Percentiles rank a stretch among this genome's conserved stretches.
Evolutionary conservation across 2,113 vertebrate genomes (phyloP).

Genomic region (Albula goreensis): DNA sequence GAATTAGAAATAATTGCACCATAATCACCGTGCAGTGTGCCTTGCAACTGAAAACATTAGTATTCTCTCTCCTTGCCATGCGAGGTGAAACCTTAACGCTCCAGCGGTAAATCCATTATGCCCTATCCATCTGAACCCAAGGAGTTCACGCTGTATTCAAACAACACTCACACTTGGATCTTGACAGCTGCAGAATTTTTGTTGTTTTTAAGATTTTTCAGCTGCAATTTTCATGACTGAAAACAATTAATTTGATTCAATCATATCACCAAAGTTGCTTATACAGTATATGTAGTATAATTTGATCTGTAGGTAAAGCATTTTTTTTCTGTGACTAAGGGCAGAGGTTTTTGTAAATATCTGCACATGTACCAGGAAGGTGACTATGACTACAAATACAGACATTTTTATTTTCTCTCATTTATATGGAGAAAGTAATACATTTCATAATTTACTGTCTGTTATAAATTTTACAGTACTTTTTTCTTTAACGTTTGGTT

Average conservation of each 20-base stretch:
- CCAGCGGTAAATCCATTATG: background rate
- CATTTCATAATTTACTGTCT: too few species aligned
- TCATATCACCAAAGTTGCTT: background rate
- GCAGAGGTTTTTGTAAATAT: too few species aligned
- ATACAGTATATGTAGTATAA: background rate
- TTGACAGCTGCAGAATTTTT: background rate
- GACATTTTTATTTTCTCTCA: too few species aligned
- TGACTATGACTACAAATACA: too few species aligned
- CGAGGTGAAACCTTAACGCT: slow-evolving; percentile 8
- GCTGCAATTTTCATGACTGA: background rate
- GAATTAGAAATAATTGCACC: slow-evolving; percentile 12
- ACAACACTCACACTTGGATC: background rate
- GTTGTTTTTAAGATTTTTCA: background rate
- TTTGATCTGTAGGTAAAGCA: background rate
- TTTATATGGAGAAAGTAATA: too few species aligned
- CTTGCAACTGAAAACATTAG: slow-evolving; percentile 12
- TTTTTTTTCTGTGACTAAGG: too few species aligned
- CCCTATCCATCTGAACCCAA: background rate
- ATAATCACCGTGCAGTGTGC: slow-evolving; percentile 2
- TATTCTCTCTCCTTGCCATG: background rate
- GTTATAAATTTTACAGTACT: too few species aligned
- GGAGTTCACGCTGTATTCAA: background rate
- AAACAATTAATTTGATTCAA: background rate
- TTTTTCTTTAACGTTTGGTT: too few species aligned
- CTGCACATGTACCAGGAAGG: too few species aligned